These are phyloP conservation scores for Apus apus DNA, from an alignment of 2,113 vertebrate species.

Conservation along the genomic window DNA sequence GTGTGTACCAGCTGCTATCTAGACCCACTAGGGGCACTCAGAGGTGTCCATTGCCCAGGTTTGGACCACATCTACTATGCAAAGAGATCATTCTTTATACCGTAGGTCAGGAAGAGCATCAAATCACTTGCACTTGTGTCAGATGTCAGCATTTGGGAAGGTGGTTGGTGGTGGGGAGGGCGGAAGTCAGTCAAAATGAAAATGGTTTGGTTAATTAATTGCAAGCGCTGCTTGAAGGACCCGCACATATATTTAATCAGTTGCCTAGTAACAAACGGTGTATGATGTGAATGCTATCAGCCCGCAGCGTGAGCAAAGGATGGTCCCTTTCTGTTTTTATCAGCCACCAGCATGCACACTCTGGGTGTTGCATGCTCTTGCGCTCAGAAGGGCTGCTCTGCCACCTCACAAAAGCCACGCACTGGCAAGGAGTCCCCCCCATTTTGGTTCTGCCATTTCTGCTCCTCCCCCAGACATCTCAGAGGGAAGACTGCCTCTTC, in stretches of 20 bases:
- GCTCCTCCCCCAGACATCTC: constrained; percentile 15
- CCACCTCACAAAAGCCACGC: constrained; percentile 1
- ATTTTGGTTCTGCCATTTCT: not conserved
- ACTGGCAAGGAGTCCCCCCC: not conserved
- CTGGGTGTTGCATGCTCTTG: constrained; percentile 3
- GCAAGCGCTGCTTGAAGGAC: constrained; percentile 80
- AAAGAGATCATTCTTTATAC: not conserved
- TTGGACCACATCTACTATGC: not conserved
- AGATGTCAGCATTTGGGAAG: constrained; percentile 54
- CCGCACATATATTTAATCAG: constrained; percentile 84
- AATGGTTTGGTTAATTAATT: constrained; percentile 84
- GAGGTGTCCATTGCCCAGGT: not conserved
- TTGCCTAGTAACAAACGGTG: constrained; percentile 83
- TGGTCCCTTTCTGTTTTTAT: constrained; percentile 68
- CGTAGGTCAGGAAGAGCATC: not conserved
- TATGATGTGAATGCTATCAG: constrained; percentile 79
- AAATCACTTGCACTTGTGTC: constrained; percentile 20
- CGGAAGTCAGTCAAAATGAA: constrained; percentile 76
- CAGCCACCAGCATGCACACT: constrained; percentile 3
- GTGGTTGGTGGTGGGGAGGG: constrained; percentile 24
- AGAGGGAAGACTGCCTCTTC: constrained; percentile 44
- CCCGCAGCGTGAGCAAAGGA: constrained; percentile 58
- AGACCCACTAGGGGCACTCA: not conserved
- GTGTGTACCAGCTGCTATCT: not conserved
- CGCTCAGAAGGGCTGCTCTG: constrained; percentile 25